Evolutionary conservation across 2,888 invertebrate species (phyloP), one percentile per base, ranked within the genome.

Genomic region (Cataglyphis rosenhaueri): DNA sequence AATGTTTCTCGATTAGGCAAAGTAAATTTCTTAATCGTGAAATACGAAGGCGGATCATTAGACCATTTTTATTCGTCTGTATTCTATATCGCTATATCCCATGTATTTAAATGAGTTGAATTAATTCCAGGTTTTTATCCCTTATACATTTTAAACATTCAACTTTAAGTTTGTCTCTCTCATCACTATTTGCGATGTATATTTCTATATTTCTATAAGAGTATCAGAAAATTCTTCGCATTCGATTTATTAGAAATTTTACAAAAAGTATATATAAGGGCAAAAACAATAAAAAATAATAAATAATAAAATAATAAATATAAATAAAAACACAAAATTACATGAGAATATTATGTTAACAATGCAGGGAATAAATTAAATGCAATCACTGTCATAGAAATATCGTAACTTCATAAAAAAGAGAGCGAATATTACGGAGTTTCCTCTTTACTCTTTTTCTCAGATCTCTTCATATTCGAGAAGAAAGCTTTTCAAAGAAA

Each of bases 1-100:
- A 86, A 84, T 86, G 76, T 79, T 76, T 82, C 78, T 82, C 83
- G 84, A 84, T 88, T 88, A 85, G 76, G 55, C 61, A 66, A 73
- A 86, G 61, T 76, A 83, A 85, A 86, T 84, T 85, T 79, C 81
- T 85, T 84, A 85, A 85, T 81, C 83, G 32, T 44, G 32, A 86
- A 71, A 76, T 83, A 32, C 18, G 44, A 38, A 12, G 0, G 0
- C 29, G 15, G 12, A 21, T 55, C 38, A 21, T 18, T 38, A 5
- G 1, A 25, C 62, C 35, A 15, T 41, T 21, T 29, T 29, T n/a
- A 25, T 8, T 76, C 29, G 3, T n/a, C 52, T 38, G 25, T 25
- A n/a, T 4, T 9, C 18, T 25, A 29, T 38, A 12, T 10, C 0
- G 5, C 21, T 25, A 29, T 38, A 12, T 10, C 0, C 21, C 38